Evolutionary conservation across 2,113 vertebrate species (phyloP), one percentile per base, ranked within the genome.

Genomic region (Xiphophorus hellerii): DNA sequence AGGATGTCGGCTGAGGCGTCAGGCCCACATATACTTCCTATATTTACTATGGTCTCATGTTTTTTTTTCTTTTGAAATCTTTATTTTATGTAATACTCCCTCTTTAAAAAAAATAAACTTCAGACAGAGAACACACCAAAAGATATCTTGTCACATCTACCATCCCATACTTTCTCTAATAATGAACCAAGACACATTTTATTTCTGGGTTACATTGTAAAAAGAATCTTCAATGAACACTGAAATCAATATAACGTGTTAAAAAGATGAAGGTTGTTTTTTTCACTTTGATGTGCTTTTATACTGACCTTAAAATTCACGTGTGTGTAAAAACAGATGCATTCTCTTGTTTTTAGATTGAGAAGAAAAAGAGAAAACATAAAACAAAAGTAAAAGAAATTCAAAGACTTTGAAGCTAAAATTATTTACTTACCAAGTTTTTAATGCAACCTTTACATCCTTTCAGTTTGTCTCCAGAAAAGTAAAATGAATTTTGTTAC

Each of bases 141-240:
- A 71, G 80, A 86, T 71, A 74, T 73, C 54, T 76, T 87, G 88
- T 85, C 69, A 62, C 37, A 70, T 29, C 39, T 42, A 74, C 73
- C 69, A 81, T 90, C 85, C 84, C 83, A 84, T 86, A 87, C 90
- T 91, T 90, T 84, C 86, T 88, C 88, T 89, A 72, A 83, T 82
- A 89, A 90, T 84, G 72, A 82, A 86, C 42, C 42, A 51, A 1
- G 66, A 71, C 86, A 42, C 33, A 63, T 71, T 89, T 88, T 76
- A 54, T 75, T 65, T 68, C 62, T 58, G 4, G 67, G 35, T 37
- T 11, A 25, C 9, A 31, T 51, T 15, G 20, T 60, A 66, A 77
- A 67, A 71, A 85, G 58, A 72, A 62, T 73, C 65, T 86, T 87
- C 71, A 67, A 54, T 68, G 77, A 80, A 92, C 83, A 90, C 74